Base-by-base conservation (phyloP, 2,113 vertebrate species). In the Aix galericulata region DNA sequence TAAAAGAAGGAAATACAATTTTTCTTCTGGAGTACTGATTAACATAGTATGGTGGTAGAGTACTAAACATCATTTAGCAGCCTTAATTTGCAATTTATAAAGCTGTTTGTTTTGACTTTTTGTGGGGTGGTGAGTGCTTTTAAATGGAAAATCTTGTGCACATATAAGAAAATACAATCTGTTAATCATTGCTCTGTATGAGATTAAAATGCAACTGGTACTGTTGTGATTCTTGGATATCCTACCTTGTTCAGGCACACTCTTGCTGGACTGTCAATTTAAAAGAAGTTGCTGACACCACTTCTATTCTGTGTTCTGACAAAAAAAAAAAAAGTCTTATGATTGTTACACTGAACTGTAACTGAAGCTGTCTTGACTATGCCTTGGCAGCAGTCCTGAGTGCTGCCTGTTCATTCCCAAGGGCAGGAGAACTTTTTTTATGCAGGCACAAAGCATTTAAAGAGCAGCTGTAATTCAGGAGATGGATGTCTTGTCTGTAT, bases 181-280 rank as follows among this genome's bases (percentile, higher is more conserved):
- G 17, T 34, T 63, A 55, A 63, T 82, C 4, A 15, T 17, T 59
- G 13, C 13, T 82, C 21, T 63, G 4, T 38, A n/a, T 32, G 29
- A 93, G 31, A 40, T 32, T 22, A 67, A 84, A 77, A 85, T 50
- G 6, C 9, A 62, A 6, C 34, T 17, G 66, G 29, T 15, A 31
- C 34, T 15, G 11, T 4, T 46, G 48, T 26, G 50, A 31, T 62
- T 71, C 40, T 21, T 32, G 34, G 67, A 48, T 59, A 40, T n/a
- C 58, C 4, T 5, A 11, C 38, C n/a, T 56, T 38, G 18, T 26
- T 56, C 8, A 1, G 17, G 6, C 20, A 15, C 4, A 0, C 29
- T 69, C 48, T 25, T 18, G 11, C 13, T 36, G 68, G 48, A 36
- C n/a, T 17, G 20, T 29, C n/a, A 9, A 9, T 73, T 32, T 26